These are phyloP conservation scores for Lichenostomus cassidix DNA, from an alignment of 2,113 vertebrate genomes.

Conservation along the genomic window DNA sequence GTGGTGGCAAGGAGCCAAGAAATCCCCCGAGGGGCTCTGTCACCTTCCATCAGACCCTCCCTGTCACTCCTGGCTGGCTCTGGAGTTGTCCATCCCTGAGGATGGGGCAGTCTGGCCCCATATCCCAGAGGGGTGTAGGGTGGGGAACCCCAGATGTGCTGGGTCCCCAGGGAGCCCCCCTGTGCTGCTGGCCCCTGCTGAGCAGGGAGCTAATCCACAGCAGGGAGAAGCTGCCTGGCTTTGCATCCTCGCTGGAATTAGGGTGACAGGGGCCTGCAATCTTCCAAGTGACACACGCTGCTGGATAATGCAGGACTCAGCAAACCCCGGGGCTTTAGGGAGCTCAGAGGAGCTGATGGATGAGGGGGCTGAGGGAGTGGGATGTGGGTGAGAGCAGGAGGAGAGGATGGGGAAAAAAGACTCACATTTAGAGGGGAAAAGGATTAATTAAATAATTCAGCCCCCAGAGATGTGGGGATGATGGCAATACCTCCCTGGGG, in stretches of 20 bases:
- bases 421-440: background rate
- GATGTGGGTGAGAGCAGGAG: background rate
- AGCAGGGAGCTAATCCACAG: background rate
- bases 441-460: background rate
- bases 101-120: background rate
- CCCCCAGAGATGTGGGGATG: background rate
- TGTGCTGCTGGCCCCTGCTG: accelerated
- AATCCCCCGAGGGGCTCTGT: accelerated
- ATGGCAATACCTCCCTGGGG: background rate
- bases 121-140: accelerated
- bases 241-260: conserved; percentile 8
- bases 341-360: background rate
- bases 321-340: background rate
- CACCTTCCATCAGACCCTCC: background rate
- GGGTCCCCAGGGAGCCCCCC: background rate
- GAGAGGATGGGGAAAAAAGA: accelerated
- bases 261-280: background rate
- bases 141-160: accelerated
- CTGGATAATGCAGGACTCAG: background rate
- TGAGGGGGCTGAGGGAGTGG: background rate
- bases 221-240: background rate
- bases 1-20: background rate
- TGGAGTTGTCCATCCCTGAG: accelerated
- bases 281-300: background rate
- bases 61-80: accelerated